Percentiles rank a stretch among this genome's conserved stretches.
These are phyloP conservation scores for Drosophila robusta DNA, from an alignment of 2,888 invertebrate genomes.

Conservation along the genomic window DNA sequence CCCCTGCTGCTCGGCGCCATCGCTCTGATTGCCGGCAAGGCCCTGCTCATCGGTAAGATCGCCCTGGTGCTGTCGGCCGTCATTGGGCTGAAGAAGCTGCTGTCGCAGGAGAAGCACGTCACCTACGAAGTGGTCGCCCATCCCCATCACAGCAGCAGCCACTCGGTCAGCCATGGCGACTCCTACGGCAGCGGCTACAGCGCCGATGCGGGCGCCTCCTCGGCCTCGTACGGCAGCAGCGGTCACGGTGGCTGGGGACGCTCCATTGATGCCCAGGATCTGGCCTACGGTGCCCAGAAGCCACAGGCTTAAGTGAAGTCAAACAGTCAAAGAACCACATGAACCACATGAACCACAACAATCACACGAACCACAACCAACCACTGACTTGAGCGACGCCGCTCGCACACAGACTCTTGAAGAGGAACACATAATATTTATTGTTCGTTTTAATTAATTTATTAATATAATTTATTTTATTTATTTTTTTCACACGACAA, in stretches of 20 bases:
- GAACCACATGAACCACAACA: conserved; percentile 41
- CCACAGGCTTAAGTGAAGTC: conserved; percentile 84
- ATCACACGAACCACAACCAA: conserved; percentile 39
- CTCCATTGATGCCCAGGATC: conserved; percentile 90
- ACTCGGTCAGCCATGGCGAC: conserved; percentile 88
- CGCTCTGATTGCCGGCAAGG: conserved; percentile 94
- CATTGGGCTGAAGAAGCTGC: conserved; percentile 93
- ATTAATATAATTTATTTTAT: conserved; percentile 83
- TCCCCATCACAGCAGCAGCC: conserved; percentile 91
- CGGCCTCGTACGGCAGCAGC: conserved; percentile 88
- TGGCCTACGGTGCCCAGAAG: conserved; percentile 92
- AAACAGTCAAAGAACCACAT: conserved; percentile 37
- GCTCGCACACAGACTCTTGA: conserved; percentile 65
- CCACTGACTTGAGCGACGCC: conserved; percentile 56
- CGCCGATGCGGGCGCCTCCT: conserved; percentile 86
- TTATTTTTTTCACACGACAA: conserved; percentile 69
- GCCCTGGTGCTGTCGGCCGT: conserved; percentile 93
- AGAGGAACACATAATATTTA: conserved; percentile 71
- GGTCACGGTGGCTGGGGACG: conserved; percentile 91
- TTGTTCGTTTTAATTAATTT: conserved; percentile 80
- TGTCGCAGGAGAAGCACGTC: conserved; percentile 93
- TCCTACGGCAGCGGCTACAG: conserved; percentile 87
- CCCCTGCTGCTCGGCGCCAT: conserved; percentile 93
- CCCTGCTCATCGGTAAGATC: conserved; percentile 93
- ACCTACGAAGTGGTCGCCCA: conserved; percentile 95